phyloP scores from a whole-genome alignment of 2,888 invertebrate genomes.

The Xanthorhoe designata region DNA sequence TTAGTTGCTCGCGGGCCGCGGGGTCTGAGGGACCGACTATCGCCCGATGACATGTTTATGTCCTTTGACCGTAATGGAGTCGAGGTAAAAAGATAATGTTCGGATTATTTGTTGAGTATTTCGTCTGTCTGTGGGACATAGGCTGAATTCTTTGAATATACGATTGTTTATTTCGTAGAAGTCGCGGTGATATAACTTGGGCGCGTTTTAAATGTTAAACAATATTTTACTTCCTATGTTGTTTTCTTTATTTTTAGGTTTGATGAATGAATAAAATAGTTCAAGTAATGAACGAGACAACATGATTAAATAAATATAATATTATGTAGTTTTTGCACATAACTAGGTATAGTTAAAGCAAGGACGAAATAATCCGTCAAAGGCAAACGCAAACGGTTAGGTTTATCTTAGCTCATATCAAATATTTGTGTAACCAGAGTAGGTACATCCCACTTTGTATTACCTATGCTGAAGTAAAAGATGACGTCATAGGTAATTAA shows the following conservation, averaged over 20 bases:
- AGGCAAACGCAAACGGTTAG: no score
- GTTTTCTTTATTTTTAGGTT: background rate
- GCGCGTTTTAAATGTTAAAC: background rate
- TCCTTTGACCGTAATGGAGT: constrained; percentile 41
- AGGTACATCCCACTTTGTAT: background rate
- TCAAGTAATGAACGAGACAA: no score
- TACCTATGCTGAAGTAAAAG: constrained; percentile 3
- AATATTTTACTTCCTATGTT: background rate
- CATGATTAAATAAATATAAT: no score
- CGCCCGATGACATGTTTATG: constrained; percentile 70
- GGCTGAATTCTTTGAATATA: constrained; percentile 23
- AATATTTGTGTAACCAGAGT: background rate
- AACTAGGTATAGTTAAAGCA: no score
- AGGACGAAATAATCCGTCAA: no score
- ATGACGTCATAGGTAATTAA: constrained; percentile 41
- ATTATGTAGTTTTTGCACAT: no score
- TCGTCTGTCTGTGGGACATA: constrained; percentile 19
- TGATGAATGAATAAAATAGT: no score
- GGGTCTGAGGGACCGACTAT: constrained; percentile 38
- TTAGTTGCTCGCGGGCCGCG: background rate
- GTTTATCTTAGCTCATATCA: no score
- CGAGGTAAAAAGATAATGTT: constrained; percentile 31
- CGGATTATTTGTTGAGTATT: constrained; percentile 30
- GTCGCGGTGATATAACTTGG: constrained; percentile 11
- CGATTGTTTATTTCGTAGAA: constrained; percentile 18